Evolutionary conservation across 2,888 invertebrate genomes (phyloP).

Genomic region (Dorcus parallelipipedus): DNA sequence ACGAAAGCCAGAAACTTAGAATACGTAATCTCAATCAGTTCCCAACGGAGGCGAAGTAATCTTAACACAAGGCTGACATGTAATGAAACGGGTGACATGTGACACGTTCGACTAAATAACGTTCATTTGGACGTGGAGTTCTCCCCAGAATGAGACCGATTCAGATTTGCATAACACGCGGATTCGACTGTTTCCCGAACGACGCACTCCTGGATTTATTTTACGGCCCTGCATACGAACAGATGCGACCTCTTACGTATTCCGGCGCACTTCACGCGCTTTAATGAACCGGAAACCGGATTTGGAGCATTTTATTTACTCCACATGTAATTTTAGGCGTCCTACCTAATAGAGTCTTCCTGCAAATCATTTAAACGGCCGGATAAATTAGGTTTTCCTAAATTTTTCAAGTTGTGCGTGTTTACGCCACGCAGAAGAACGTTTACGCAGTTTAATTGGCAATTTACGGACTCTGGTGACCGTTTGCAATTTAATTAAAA

Average conservation of each 20-base stretch:
- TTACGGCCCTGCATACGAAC: conserved; percentile 34
- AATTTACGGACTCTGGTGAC: conserved; percentile 14
- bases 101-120: conserved; percentile 43
- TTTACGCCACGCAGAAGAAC: conserved; percentile 9
- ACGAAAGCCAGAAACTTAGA: conserved; percentile 8
- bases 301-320: too few relatives aligned
- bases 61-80: conserved; percentile 40
- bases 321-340: too few relatives aligned
- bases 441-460: conserved; percentile 14
- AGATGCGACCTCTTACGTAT: conserved; percentile 33
- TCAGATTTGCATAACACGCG: conserved; percentile 40
- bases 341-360: too few relatives aligned
- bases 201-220: conserved; percentile 40
- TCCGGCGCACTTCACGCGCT: conserved; percentile 5
- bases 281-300: not conserved
- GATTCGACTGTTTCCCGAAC: conserved; percentile 37
- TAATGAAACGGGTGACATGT: conserved; percentile 44
- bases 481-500: conserved; percentile 23
- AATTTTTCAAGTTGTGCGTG: conserved; percentile 7
- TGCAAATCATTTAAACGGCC: conserved; percentile 5
- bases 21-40: conserved; percentile 32
- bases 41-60: conserved; percentile 41
- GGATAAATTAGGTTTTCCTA: conserved; percentile 4
- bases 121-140: conserved; percentile 36
- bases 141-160: conserved; percentile 27